Percentiles rank a stretch among this genome's conserved stretches.
Conservation (phyloP, 2,888 invertebrate species). For the Thysanoteuthis rhombus region DNA sequence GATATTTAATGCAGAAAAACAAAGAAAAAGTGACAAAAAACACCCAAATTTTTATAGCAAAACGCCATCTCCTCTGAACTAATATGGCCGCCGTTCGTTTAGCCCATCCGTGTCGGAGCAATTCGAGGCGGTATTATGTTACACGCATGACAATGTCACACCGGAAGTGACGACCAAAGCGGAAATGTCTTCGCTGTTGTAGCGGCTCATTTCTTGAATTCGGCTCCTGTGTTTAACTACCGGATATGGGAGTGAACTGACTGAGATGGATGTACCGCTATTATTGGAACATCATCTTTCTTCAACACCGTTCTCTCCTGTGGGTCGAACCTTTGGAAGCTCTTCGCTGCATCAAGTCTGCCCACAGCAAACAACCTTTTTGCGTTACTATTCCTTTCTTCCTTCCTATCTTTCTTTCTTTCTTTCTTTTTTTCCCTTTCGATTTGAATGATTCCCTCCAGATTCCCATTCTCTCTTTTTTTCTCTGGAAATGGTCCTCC, state of each 20-base stretch:
- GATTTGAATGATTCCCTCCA: background rate
- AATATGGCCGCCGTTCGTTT: background rate
- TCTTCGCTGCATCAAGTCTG: too few species aligned
- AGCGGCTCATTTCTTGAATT: background rate
- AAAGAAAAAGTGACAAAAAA: too few species aligned
- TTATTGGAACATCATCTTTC: too few species aligned
- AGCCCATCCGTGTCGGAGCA: background rate
- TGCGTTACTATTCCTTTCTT: too few species aligned
- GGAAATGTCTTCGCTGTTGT: slow-evolving; percentile 12
- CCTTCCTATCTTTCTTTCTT: background rate
- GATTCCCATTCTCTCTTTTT: background rate
- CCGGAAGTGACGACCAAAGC: background rate
- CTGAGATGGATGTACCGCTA: background rate
- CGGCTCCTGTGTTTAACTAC: background rate
- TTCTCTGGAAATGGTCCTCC: background rate
- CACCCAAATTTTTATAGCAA: background rate
- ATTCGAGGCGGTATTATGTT: background rate
- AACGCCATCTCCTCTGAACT: background rate
- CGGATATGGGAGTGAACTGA: background rate
- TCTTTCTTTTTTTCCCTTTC: background rate
- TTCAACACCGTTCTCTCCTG: too few species aligned
- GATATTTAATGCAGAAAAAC: too few species aligned
- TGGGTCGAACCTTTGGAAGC: too few species aligned
- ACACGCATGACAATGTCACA: background rate
- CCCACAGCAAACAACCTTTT: background rate